A percentile compares a stretch with the other conserved stretches of the same genome.
Evolutionary conservation across 37 sponge, comb jelly and placozoan genomes (phyloP).

Genomic region (Diacarnus erythraeanus): DNA sequence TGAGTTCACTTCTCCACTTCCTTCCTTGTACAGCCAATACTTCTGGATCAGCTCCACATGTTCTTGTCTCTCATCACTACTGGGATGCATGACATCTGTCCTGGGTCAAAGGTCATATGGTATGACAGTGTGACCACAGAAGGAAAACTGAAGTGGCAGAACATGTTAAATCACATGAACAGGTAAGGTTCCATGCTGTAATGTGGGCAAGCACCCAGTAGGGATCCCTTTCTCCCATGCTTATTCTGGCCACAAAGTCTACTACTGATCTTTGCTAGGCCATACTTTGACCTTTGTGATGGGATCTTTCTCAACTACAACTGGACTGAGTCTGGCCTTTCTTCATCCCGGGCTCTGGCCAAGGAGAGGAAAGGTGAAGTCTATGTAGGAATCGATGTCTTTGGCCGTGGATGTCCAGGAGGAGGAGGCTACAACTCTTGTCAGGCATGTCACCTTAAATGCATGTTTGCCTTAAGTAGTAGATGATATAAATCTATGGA

Average conservation of each 20-base stretch:
- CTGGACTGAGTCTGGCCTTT: slow-evolving; percentile 73
- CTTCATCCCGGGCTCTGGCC: slow-evolving; percentile 35
- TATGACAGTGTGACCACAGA: slow-evolving; percentile 90
- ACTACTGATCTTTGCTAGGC: slow-evolving; percentile 18
- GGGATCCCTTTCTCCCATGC: too few relatives aligned
- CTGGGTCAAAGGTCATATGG: slow-evolving; percentile 91
- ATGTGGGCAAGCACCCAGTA: too few relatives aligned
- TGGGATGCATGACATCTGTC: slow-evolving; percentile 64
- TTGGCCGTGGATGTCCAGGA: slow-evolving; percentile 89
- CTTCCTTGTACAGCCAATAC: slow-evolving; percentile 42
- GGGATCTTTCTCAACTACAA: slow-evolving; percentile 98
- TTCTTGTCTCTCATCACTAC: slow-evolving; percentile 67
- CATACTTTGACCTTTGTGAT: slow-evolving; percentile 92
- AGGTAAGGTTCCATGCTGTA: slow-evolving; percentile 14
- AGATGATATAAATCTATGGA: too few relatives aligned
- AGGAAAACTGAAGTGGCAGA: slow-evolving; percentile 98
- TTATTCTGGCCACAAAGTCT: not conserved
- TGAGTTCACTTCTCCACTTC: not conserved
- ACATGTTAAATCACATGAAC: slow-evolving; percentile 80
- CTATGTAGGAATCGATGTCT: slow-evolving; percentile 96
- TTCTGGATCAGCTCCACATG: slow-evolving; percentile 47
- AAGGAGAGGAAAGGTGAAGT: slow-evolving; percentile 68
- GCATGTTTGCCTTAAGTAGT: not conserved
- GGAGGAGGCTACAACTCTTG: slow-evolving; percentile 85
- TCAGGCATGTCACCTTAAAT: slow-evolving; percentile 58